Conservation (phyloP, 2,888 invertebrate genomes). For the Epinotia nisella region DNA sequence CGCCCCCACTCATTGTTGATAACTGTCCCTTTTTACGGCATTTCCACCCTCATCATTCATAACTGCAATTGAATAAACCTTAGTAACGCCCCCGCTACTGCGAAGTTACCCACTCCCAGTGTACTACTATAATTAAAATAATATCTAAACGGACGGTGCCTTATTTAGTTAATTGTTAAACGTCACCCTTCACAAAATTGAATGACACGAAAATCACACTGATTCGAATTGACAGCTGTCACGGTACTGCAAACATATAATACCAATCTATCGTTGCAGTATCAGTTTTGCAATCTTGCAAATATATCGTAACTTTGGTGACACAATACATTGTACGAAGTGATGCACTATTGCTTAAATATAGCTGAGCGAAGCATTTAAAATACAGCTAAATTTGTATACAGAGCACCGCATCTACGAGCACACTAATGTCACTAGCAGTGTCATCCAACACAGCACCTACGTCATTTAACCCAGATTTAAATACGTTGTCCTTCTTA, state of each 20-base stretch:
- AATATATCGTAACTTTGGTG: background rate
- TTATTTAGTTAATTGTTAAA: slow-evolving; percentile 21
- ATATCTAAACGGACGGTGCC: slow-evolving; percentile 4
- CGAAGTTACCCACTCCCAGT: slow-evolving; percentile 18
- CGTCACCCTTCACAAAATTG: slow-evolving; percentile 8
- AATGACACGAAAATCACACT: slow-evolving; percentile 20
- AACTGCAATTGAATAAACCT: slow-evolving; percentile 36
- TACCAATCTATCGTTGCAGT: background rate
- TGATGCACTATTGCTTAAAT: slow-evolving; percentile 52
- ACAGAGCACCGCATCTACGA: slow-evolving; percentile 29
- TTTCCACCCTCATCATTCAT: slow-evolving; percentile 50
- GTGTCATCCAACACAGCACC: slow-evolving; percentile 32
- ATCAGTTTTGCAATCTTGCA: background rate
- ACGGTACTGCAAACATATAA: slow-evolving; percentile 1
- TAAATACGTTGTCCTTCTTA: slow-evolving; percentile 42
- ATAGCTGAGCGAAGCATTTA: slow-evolving; percentile 46
- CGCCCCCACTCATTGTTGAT: slow-evolving; percentile 55
- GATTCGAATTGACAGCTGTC: slow-evolving; percentile 19
- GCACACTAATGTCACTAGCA: slow-evolving; percentile 25
- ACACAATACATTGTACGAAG: slow-evolving; percentile 46
- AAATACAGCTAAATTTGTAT: slow-evolving; percentile 37
- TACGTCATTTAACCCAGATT: slow-evolving; percentile 44
- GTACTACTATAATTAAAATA: background rate
- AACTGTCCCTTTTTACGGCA: slow-evolving; percentile 54
- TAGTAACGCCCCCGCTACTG: slow-evolving; percentile 25